Evolutionary conservation across 2,797 vertebrate genomes (phyloP), one percentile per base, ranked within the genome.

Genomic region (Threskiornis aethiopicus): DNA sequence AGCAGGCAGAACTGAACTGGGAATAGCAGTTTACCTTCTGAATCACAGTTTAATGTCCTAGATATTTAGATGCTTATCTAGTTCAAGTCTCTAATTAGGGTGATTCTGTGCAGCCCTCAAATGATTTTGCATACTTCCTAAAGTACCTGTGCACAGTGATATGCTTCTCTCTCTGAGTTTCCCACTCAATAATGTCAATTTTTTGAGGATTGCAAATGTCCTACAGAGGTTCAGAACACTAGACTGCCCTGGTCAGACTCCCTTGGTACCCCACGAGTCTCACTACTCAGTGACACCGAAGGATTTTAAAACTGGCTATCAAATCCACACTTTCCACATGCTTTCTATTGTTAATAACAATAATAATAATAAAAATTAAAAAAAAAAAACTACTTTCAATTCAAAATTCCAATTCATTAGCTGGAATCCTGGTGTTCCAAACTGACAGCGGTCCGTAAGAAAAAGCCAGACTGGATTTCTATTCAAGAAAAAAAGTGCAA

Each of bases 81-180:
- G 88, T 81, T 94, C 89, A 93, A 80, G 95, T 73, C 95, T 96
- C 94, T 96, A 94, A 96, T 96, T 94, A 96, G 41, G 35, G 67
- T 65, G 87, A 96, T 77, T 76, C 62, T 83, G 20, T 20, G 55
- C 59, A 89, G 87, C 39, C 78, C 64, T 87, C 86, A 73, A 91
- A 71, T 49, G 65, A 93, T 73, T 91, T 22, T 77, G 82, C 58
- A 52, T 85, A 44, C 59, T 83, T 89, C 82, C 79, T 92, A 16
- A 94, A 87, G 81, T 33, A 92, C 59, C 78, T 81, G 24, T 28
- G 59, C 47, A 81, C 22, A 62, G 26, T 2, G 4, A 90, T 28
- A 59, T 21, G 31, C 71, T 90, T 79, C 54, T 66, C 46, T 83
- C 46, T 22, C 42, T 6, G 17, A 46, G 14, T 4, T 73, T 57